Evolutionary conservation across 1,140 invertebrate species (phyloP).

Genomic region (Whitmania pigra): DNA sequence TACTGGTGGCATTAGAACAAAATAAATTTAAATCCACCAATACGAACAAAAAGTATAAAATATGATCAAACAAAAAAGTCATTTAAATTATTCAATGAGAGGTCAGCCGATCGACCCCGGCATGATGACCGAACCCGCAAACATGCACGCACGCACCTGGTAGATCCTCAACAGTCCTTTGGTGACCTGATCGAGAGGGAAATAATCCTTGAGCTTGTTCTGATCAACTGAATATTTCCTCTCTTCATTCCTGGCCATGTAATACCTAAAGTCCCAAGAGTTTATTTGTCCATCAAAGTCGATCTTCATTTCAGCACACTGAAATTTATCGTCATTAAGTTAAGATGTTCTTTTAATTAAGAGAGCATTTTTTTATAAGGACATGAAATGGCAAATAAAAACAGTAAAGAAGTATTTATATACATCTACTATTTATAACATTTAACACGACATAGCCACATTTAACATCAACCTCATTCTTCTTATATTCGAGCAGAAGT

Average conservation of each 20-base stretch:
- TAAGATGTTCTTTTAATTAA: not conserved
- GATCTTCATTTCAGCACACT: slow-evolving; percentile 44
- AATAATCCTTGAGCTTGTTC: slow-evolving; percentile 46
- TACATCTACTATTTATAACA: no score
- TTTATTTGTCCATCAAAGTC: slow-evolving; percentile 44
- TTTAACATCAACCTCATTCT: slow-evolving; percentile 39
- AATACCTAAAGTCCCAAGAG: slow-evolving; percentile 47
- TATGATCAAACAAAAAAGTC: no score
- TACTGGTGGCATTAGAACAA: no score
- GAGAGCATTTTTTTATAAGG: not conserved
- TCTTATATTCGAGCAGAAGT: slow-evolving; percentile 44
- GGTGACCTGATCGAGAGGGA: slow-evolving; percentile 46
- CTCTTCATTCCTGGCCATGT: slow-evolving; percentile 45
- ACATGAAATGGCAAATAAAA: not conserved
- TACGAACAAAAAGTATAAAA: no score
- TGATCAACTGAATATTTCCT: slow-evolving; percentile 47
- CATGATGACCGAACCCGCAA: not conserved
- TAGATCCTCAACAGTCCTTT: slow-evolving; percentile 47
- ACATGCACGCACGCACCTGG: slow-evolving; percentile 34
- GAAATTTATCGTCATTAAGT: slow-evolving; percentile 19
- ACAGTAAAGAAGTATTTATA: no score
- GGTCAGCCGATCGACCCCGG: not conserved
- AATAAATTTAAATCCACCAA: no score
- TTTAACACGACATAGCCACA: no score
- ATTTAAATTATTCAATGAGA: not conserved